Conservation (phyloP, 1,140 invertebrate species). For the Sinella curviseta region DNA sequence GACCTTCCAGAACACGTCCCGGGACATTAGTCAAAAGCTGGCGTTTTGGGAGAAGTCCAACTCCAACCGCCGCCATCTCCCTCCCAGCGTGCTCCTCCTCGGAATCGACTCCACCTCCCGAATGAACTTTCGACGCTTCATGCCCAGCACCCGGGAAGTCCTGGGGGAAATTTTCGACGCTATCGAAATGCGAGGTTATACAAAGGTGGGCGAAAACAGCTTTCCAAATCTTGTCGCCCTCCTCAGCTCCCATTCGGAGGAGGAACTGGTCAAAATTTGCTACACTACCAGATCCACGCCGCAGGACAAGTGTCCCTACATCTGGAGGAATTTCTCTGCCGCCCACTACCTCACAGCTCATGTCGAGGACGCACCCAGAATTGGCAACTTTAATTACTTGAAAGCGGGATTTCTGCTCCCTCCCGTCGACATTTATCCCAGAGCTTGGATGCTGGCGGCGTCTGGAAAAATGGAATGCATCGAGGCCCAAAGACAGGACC, state of each 20-base stretch:
- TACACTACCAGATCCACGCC: neutral
- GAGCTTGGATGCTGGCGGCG: slow-evolving; percentile 51
- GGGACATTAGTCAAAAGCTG: neutral
- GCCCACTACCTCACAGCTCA: slow-evolving; percentile 40
- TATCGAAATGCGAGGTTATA: slow-evolving; percentile 45
- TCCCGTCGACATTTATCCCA: slow-evolving; percentile 55
- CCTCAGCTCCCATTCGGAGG: slow-evolving; percentile 29
- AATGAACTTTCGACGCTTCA: slow-evolving; percentile 37
- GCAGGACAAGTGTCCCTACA: slow-evolving; percentile 40
- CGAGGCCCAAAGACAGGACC: slow-evolving; percentile 29
- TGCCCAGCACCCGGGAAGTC: slow-evolving; percentile 30
- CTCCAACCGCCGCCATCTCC: neutral
- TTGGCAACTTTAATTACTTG: slow-evolving; percentile 55
- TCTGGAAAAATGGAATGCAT: slow-evolving; percentile 35
- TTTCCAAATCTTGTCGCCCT: slow-evolving; percentile 39
- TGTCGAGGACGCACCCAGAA: slow-evolving; percentile 45
- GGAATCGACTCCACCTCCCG: slow-evolving; percentile 47
- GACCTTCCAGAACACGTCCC: neutral
- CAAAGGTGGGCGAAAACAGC: slow-evolving; percentile 45
- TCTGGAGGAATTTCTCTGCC: slow-evolving; percentile 40
- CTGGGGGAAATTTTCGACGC: slow-evolving; percentile 35
- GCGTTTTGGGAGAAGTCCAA: neutral
- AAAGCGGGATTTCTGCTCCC: slow-evolving; percentile 53
- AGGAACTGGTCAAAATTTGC: neutral
- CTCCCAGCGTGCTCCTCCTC: slow-evolving; percentile 30